A percentile compares a stretch with the other conserved stretches of the same genome.
phyloP scores from a whole-genome alignment of 2,888 invertebrate genomes.

The Phytoseiulus persimilis region DNA sequence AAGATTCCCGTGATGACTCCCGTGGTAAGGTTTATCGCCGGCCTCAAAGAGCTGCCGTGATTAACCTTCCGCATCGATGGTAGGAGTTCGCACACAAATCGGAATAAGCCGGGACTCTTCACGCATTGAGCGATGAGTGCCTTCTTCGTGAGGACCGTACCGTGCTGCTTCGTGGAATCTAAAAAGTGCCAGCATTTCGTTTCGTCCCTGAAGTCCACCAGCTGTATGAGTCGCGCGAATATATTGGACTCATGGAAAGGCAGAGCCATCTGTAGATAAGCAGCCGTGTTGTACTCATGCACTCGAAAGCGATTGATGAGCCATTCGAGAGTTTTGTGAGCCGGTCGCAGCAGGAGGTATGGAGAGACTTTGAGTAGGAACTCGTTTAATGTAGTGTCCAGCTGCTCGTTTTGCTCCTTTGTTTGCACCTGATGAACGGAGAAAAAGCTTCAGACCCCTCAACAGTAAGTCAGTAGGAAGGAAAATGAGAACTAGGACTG shows the following conservation, averaged over 20 bases:
- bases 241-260: slow-evolving; percentile 88
- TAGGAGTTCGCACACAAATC: slow-evolving; percentile 59
- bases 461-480: too few relatives aligned
- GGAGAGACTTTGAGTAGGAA: slow-evolving; percentile 70
- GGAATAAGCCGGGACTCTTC: slow-evolving; percentile 58
- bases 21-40: slow-evolving; percentile 17
- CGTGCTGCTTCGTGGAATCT: neutral
- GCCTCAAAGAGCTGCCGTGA: slow-evolving; percentile 20
- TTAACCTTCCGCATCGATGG: slow-evolving; percentile 56
- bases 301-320: slow-evolving; percentile 75
- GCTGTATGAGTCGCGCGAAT: slow-evolving; percentile 70
- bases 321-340: slow-evolving; percentile 92
- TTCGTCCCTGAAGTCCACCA: slow-evolving; percentile 59
- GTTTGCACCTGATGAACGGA: slow-evolving; percentile 55
- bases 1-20: neutral
- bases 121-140: slow-evolving; percentile 65
- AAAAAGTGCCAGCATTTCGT: slow-evolving; percentile 62
- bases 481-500: too few relatives aligned
- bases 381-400: slow-evolving; percentile 66
- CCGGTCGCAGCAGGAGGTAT: slow-evolving; percentile 71
- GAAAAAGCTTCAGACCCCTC: slow-evolving; percentile 32
- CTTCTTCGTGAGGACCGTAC: slow-evolving; percentile 55
- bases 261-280: slow-evolving; percentile 68
- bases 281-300: slow-evolving; percentile 75
- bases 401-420: slow-evolving; percentile 63